A percentile compares a stretch with the other conserved stretches of the same genome.
Evolutionary conservation across 1,140 invertebrate genomes (phyloP).

Genomic region (Cyclargus thomasi): DNA sequence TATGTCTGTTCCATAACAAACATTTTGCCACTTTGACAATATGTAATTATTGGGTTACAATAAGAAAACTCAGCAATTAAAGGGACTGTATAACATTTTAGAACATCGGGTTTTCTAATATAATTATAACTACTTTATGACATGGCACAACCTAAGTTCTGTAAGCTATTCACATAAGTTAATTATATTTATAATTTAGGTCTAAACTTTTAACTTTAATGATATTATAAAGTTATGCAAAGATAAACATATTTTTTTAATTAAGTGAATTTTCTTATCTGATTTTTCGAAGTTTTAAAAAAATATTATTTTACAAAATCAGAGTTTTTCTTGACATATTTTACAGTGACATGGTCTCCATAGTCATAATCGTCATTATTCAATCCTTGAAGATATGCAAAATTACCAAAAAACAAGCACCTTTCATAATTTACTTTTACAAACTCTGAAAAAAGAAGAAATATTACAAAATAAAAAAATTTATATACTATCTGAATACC

Average conservation of each 20-base stretch:
- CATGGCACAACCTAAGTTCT: too few relatives aligned
- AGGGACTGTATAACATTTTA: too few relatives aligned
- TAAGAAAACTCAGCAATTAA: background rate
- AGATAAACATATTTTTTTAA: too few relatives aligned
- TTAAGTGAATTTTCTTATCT: too few relatives aligned
- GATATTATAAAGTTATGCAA: too few relatives aligned
- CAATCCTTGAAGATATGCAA: constrained; percentile 58
- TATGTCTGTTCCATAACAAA: constrained; percentile 63
- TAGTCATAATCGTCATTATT: constrained; percentile 59
- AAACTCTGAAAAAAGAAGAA: constrained; percentile 38
- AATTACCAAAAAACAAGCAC: constrained; percentile 61
- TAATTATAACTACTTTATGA: too few relatives aligned
- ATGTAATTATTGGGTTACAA: background rate
- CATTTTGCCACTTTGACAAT: constrained; percentile 28
- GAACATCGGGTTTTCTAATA: too few relatives aligned
- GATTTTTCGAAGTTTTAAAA: background rate
- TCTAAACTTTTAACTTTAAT: too few relatives aligned
- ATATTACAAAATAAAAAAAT: background rate
- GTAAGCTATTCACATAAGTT: too few relatives aligned
- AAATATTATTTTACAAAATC: background rate
- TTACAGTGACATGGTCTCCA: constrained; percentile 30
- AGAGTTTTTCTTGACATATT: background rate
- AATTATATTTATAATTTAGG: too few relatives aligned
- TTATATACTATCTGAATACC: background rate
- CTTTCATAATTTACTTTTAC: constrained; percentile 46